These are phyloP conservation scores for Halichoeres trimaculatus DNA, from an alignment of 2,113 vertebrate genomes.

Conservation along the genomic window DNA sequence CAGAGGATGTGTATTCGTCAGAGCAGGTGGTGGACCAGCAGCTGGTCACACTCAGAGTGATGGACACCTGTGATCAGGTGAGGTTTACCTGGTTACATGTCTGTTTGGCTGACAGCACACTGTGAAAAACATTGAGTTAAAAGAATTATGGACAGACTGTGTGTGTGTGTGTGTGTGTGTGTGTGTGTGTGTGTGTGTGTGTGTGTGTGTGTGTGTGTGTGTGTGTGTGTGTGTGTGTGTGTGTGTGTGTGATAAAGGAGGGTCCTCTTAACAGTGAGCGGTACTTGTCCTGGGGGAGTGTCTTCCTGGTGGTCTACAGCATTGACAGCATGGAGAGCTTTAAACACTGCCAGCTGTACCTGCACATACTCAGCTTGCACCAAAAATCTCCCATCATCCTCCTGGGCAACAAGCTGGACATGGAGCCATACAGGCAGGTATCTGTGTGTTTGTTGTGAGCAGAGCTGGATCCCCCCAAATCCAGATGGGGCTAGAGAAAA, in stretches of 20 bases:
- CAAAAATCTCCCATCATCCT: conserved; percentile 83
- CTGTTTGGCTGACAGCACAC: no score
- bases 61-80: conserved; percentile 94
- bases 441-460: conserved; percentile 10
- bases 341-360: conserved; percentile 85
- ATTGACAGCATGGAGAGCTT: conserved; percentile 88
- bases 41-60: conserved; percentile 88
- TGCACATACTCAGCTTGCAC: conserved; percentile 84
- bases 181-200: neutral
- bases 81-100: neutral
- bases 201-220: conserved; percentile 4
- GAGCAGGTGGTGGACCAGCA: conserved; percentile 92
- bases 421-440: conserved; percentile 91
- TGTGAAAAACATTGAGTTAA: no score
- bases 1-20: conserved; percentile 91
- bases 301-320: conserved; percentile 91
- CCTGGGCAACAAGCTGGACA: conserved; percentile 94
- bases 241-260: conserved; percentile 73
- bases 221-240: conserved; percentile 11
- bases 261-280: conserved; percentile 89
- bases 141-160: neutral
- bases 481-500: no score
- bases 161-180: no score
- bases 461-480: neutral
- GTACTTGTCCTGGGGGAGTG: conserved; percentile 89